Evolutionary conservation across 2,888 invertebrate genomes (phyloP), one percentile per base, ranked within the genome.

Genomic region (Nomada ferruginata): DNA sequence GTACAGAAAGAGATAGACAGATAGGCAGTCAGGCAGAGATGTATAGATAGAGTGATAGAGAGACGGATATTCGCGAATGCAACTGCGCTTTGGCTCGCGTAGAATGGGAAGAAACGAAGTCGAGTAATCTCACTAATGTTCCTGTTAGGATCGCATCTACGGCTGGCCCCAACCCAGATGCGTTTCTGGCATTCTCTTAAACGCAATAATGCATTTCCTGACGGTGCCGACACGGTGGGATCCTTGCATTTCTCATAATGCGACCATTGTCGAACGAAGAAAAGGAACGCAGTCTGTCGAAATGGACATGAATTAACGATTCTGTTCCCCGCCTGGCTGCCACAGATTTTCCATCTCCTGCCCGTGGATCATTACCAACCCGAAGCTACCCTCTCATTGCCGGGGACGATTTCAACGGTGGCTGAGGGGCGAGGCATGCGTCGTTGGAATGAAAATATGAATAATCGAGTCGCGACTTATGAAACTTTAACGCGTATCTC

Each of bases 61-160:
- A 64, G 64, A 47, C 1, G 64, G 72, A 72, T 29, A 64, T 60
- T 26, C 18, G 61, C 61, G 72, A 71, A 78, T 74, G 71, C 74
- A 61, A 68, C 63, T 53, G 65, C 61, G 66, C 65, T 79, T 81
- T 29, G 85, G 72, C 65, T 36, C n/a, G 59, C 44, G 47, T 53
- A 81, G 59, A 68, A 82, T 59, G 57, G 57, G 80, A 83, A 75
- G 85, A 87, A 88, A 85, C 81, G 74, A 76, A 87, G 80, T 87
- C 75, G 82, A 88, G 87, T 84, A 85, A 87, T 88, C 79, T 73
- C 84, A 80, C 82, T 87, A 87, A 88, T 88, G 87, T 78, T 81
- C 78, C 69, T 76, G 77, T 80, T 78, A 82, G 83, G 71, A 76
- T 80, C 83, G 79, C 72, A 65, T 84, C 84, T 78, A 83, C 68